Evolutionary conservation across 2,113 vertebrate species (phyloP).

Genomic region (Dascyllus trimaculatus): DNA sequence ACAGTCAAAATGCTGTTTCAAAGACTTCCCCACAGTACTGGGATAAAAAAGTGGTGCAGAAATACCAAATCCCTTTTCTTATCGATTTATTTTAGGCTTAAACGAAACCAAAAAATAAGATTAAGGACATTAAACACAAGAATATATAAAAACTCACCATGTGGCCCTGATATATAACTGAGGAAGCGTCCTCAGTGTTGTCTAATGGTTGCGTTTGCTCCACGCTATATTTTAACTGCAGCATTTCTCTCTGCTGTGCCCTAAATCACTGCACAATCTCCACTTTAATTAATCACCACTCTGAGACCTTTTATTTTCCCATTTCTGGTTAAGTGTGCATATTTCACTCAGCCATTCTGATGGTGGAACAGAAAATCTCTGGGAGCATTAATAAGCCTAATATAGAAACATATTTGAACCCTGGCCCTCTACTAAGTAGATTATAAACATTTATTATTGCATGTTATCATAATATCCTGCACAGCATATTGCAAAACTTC

Average conservation of each 20-base stretch:
- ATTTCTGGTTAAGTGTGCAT: slow-evolving; percentile 70
- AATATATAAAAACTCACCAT: neutral
- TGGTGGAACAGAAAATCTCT: slow-evolving; percentile 80
- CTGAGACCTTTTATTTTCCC: slow-evolving; percentile 61
- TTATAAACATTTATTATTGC: slow-evolving; percentile 99
- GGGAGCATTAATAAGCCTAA: slow-evolving; percentile 94
- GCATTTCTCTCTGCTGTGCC: slow-evolving; percentile 12
- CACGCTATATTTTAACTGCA: neutral
- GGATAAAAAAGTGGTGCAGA: neutral
- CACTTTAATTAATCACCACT: slow-evolving; percentile 62
- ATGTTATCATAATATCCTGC: slow-evolving; percentile 99
- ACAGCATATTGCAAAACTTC: slow-evolving; percentile 97
- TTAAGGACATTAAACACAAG: neutral
- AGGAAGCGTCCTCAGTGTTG: neutral
- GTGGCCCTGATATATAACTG: neutral
- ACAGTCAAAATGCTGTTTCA: neutral
- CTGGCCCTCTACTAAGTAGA: slow-evolving; percentile 93
- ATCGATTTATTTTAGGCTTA: neutral
- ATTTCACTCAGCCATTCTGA: slow-evolving; percentile 65
- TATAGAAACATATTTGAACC: slow-evolving; percentile 97
- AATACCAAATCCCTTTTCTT: too few species aligned
- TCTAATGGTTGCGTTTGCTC: neutral
- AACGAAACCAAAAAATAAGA: neutral
- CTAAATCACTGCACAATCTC: slow-evolving; percentile 43
- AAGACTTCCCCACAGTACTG: neutral